These are phyloP conservation scores for Scaptomyza pallida DNA, from an alignment of 1,140 invertebrate species.

Conservation along the genomic window DNA sequence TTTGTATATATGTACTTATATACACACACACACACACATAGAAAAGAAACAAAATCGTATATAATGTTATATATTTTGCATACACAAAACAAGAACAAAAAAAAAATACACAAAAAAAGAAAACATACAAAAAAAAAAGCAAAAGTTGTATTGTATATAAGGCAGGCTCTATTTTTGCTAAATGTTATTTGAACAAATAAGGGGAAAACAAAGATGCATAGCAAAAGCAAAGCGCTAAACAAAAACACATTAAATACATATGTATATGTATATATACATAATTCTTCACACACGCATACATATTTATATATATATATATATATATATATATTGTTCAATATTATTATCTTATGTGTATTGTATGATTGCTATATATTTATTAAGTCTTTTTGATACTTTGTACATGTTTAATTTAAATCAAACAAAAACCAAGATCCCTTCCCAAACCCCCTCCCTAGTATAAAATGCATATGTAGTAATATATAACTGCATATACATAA, in stretches of 20 bases:
- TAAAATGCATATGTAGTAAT: slow-evolving; percentile 65
- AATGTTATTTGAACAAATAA: slow-evolving; percentile 82
- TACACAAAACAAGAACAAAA: slow-evolving; percentile 45
- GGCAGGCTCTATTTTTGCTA: slow-evolving; percentile 81
- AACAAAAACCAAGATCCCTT: slow-evolving; percentile 45
- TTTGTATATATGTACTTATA: slow-evolving; percentile 60
- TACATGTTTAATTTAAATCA: slow-evolving; percentile 77
- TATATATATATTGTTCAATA: slow-evolving; percentile 74
- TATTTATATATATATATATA: slow-evolving; percentile 59
- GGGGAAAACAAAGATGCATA: slow-evolving; percentile 72
- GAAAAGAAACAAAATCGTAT: slow-evolving; percentile 54
- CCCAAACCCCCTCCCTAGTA: slow-evolving; percentile 39
- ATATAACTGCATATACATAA: slow-evolving; percentile 34
- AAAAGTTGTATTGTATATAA: slow-evolving; percentile 80
- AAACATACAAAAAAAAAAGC: slow-evolving; percentile 28
- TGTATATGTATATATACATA: slow-evolving; percentile 29
- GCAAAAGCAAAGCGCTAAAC: slow-evolving; percentile 74
- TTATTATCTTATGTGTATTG: slow-evolving; percentile 79
- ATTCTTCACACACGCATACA: slow-evolving; percentile 41
- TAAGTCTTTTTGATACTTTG: slow-evolving; percentile 81
- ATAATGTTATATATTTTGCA: slow-evolving; percentile 81
- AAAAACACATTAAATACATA: slow-evolving; percentile 50
- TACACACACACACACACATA: too few species aligned
- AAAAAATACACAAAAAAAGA: slow-evolving; percentile 8
- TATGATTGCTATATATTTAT: slow-evolving; percentile 79